Conservation (phyloP, 2,797 vertebrate species). For the Pangasius sanitwongsei region DNA sequence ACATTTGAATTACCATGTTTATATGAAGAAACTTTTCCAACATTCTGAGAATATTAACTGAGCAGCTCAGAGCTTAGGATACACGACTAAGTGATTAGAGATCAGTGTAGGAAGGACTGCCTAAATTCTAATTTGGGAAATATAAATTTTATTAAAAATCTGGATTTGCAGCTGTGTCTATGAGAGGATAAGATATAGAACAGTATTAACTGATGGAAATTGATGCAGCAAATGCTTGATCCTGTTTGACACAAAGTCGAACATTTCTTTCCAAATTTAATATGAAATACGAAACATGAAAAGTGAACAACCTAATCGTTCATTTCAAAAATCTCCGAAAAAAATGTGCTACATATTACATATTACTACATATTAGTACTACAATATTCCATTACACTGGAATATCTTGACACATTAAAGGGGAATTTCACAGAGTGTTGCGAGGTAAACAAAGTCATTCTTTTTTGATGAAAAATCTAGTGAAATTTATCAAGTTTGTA, state of each 20-base stretch:
- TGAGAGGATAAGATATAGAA: neutral
- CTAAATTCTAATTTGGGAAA: neutral
- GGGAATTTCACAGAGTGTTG: too few species aligned
- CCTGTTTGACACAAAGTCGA: neutral
- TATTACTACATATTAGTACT: neutral
- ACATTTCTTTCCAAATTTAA: neutral
- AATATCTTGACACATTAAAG: neutral
- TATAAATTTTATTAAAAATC: neutral
- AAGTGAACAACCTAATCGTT: neutral
- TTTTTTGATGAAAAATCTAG: neutral
- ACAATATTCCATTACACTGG: neutral
- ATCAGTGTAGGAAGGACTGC: neutral
- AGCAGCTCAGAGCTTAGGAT: neutral
- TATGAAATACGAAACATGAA: neutral
- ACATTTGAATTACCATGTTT: constrained; percentile 3
- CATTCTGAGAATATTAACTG: neutral
- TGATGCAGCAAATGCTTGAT: too few species aligned
- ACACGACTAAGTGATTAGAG: neutral
- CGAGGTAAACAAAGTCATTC: neutral
- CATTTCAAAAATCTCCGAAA: too few species aligned
- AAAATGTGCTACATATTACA: neutral
- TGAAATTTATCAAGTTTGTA: too few species aligned
- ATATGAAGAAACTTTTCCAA: neutral
- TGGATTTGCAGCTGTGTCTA: too few species aligned
- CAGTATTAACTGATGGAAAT: neutral